These are phyloP conservation scores for Pissodes strobi DNA, from an alignment of 1,140 invertebrate genomes.

Conservation along the genomic window DNA sequence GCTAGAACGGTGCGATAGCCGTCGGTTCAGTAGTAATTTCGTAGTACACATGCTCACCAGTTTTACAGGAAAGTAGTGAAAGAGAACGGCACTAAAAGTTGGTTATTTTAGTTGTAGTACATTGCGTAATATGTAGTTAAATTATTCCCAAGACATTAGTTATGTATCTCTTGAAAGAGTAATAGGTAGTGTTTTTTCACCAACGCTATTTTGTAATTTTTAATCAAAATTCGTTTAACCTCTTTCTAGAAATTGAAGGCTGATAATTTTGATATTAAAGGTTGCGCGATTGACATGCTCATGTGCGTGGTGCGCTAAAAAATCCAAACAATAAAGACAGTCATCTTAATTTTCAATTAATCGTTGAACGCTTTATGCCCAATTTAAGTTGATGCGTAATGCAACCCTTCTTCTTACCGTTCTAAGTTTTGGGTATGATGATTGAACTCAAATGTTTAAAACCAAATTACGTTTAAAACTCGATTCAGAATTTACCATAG, in stretches of 20 bases:
- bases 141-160: slow-evolving; percentile 11
- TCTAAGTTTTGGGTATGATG: too few relatives aligned
- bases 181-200: neutral
- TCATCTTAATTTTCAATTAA: too few relatives aligned
- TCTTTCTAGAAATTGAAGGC: slow-evolving; percentile 10
- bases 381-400: too few relatives aligned
- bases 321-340: too few relatives aligned
- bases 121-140: slow-evolving; percentile 21
- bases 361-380: too few relatives aligned
- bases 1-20: neutral
- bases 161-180: neutral
- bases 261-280: slow-evolving; percentile 15
- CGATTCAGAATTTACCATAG: too few relatives aligned
- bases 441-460: too few relatives aligned
- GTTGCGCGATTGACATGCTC: neutral
- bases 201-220: slow-evolving; percentile 1
- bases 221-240: neutral
- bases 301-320: neutral
- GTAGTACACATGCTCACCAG: slow-evolving; percentile 36
- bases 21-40: slow-evolving; percentile 25
- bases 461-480: too few relatives aligned
- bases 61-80: slow-evolving; percentile 15
- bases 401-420: too few relatives aligned
- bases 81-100: slow-evolving; percentile 13
- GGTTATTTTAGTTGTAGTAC: slow-evolving; percentile 10